These are phyloP conservation scores for Poicephalus gulielmi DNA, from an alignment of 2,113 vertebrate species.

Conservation along the genomic window DNA sequence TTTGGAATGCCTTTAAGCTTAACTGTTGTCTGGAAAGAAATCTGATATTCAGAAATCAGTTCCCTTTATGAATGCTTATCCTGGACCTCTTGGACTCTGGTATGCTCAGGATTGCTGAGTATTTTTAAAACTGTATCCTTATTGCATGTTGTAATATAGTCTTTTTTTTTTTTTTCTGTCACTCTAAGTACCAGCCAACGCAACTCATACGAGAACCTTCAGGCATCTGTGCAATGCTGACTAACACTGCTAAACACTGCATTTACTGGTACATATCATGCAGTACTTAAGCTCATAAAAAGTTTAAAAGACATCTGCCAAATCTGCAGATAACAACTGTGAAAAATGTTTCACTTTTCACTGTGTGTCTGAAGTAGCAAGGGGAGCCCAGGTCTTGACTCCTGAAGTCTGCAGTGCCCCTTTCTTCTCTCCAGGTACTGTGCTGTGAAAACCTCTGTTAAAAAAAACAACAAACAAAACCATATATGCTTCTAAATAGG, in stretches of 20 bases:
- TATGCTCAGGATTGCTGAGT: neutral
- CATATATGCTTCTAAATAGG: neutral
- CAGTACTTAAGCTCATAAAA: neutral
- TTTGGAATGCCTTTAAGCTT: neutral
- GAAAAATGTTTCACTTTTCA: neutral
- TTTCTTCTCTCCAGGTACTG: neutral
- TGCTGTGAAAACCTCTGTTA: neutral
- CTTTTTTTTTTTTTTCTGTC: neutral
- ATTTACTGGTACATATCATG: neutral
- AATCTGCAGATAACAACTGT: neutral
- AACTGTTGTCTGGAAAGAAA: neutral
- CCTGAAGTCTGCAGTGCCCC: neutral
- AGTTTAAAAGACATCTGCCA: neutral
- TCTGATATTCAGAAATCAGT: neutral
- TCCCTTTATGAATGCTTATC: neutral
- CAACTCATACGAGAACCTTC: neutral
- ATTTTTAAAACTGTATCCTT: neutral
- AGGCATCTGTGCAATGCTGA: neutral
- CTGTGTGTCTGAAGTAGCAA: neutral
- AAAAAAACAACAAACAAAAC: neutral
- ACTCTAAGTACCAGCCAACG: neutral
- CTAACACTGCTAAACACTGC: neutral
- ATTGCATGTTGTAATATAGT: neutral
- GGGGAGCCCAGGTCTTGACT: neutral
- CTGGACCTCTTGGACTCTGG: neutral